These are phyloP conservation scores for Dolichoris vasculosae DNA, from an alignment of 1,140 invertebrate species.

Conservation along the genomic window DNA sequence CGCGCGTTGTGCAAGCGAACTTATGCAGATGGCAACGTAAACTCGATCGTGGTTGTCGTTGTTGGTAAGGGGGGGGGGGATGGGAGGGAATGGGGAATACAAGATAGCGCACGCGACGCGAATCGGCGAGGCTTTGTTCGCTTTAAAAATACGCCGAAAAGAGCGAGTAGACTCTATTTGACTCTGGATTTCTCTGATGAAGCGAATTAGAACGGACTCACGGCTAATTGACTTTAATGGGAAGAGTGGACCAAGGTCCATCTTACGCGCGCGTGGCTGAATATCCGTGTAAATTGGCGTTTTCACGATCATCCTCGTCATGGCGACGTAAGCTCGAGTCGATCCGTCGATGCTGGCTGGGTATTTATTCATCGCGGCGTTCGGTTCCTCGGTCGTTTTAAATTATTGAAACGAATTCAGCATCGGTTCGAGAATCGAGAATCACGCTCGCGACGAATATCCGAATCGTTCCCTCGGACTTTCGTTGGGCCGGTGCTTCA, in stretches of 20 bases:
- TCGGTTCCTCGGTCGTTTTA: no score
- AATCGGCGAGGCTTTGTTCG: neutral
- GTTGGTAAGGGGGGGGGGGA: no score
- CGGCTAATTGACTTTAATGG: constrained; percentile 40
- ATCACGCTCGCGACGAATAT: no score
- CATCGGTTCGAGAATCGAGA: no score
- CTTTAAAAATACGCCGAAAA: neutral
- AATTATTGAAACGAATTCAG: no score
- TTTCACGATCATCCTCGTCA: neutral
- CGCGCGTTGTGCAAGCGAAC: no score
- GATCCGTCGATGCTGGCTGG: no score
- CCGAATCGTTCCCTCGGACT: no score
- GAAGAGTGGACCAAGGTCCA: constrained; percentile 43
- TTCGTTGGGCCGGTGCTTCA: no score
- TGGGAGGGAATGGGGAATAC: no score
- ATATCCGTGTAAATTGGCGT: neutral
- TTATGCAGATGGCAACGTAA: no score
- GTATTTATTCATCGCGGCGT: no score
- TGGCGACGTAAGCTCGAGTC: neutral
- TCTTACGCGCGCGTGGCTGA: neutral
- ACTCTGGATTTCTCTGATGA: constrained; percentile 22
- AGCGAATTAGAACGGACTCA: constrained; percentile 29
- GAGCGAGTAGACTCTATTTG: neutral
- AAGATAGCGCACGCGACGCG: neutral
- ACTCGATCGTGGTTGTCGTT: neutral